Evolutionary conservation across 1,140 invertebrate species (phyloP), one percentile per base, ranked within the genome.

Genomic region (Mycetomoellerius zeteki): DNA sequence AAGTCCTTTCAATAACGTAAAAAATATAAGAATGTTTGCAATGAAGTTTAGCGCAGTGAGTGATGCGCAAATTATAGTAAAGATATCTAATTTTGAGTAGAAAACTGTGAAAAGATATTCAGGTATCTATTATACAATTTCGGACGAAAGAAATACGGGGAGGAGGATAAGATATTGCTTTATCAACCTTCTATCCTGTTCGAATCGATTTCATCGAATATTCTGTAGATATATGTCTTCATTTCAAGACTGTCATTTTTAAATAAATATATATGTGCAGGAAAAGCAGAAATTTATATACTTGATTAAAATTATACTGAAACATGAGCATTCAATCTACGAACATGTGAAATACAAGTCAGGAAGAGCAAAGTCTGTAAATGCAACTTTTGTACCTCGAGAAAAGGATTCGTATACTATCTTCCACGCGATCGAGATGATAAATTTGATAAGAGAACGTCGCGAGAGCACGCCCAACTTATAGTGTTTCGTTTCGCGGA

Each of bases 401-500:
- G 27, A 67, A 43, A 19, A 64, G n/a, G 58, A 62, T 64, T 3
- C 16, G 10, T 33, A 64, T 24, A 27, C n/a, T n/a, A 37, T 60
- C 33, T 47, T 21, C 10, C 50, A 24, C 6, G 16, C 33, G 52
- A 58, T 72, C 37, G 80, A 58, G 47, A 54, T 33, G 60, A 67
- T 69, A 69, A 37, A 56, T 54, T 43, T 69, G 69, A 88, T 86
- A 76, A 72, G 65, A 80, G 50, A 86, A 37, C 47, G 82, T 54
- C 67, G 60, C 62, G 50, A 47, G 60, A 72, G 72, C 71, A 60
- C 73, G 54, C 58, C 75, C 54, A 86, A 62, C 69, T 89, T n/a
- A n/a, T n/a, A 72, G 69, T 52, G 62, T 90, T 90, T 89, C 88
- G 69, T 82, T 82, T 89, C 62, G 54, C 50, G 56, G 75, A 77